Percentiles rank a stretch among this genome's conserved stretches.
Evolutionary conservation across 2,888 invertebrate genomes (phyloP).

Genomic region (Andrena hattorfiana): DNA sequence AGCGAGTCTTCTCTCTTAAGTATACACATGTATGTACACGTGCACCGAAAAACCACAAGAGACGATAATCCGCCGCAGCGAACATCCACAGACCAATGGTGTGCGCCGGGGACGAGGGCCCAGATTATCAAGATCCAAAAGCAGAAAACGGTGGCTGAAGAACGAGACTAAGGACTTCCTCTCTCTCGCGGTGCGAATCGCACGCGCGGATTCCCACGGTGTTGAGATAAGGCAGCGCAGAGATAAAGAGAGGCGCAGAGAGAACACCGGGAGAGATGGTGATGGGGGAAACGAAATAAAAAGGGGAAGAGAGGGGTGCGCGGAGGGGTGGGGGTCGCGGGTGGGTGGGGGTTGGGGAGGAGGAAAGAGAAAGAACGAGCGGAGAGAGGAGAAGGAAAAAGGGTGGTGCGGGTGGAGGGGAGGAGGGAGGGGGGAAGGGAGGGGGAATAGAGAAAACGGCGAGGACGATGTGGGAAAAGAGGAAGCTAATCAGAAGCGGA

Average conservation of each 20-base stretch:
- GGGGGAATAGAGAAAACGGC: constrained; percentile 52
- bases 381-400: constrained; percentile 31
- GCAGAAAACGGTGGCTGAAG: constrained; percentile 45
- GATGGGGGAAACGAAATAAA: constrained; percentile 39
- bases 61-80: not conserved
- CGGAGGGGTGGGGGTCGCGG: constrained; percentile 25
- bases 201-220: constrained; percentile 78
- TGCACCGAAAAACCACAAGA: not conserved
- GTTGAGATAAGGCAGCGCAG: constrained; percentile 61
- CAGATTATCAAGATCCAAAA: constrained; percentile 50
- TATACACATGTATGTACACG: not conserved
- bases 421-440: not conserved
- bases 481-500: constrained; percentile 85
- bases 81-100: constrained; percentile 23
- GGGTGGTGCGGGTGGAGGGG: constrained; percentile 29
- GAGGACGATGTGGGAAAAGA: constrained; percentile 84
- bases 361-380: constrained; percentile 33
- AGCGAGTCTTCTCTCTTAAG: not conserved
- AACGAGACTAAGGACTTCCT: constrained; percentile 69
- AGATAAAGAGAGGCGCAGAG: constrained; percentile 66
- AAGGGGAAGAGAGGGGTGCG: constrained; percentile 26
- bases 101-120: constrained; percentile 6
- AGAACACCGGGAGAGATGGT: constrained; percentile 46
- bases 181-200: constrained; percentile 73
- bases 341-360: constrained; percentile 4